Base-by-base conservation (phyloP, 2,888 invertebrate species). In the Apodemia duryi region DNA sequence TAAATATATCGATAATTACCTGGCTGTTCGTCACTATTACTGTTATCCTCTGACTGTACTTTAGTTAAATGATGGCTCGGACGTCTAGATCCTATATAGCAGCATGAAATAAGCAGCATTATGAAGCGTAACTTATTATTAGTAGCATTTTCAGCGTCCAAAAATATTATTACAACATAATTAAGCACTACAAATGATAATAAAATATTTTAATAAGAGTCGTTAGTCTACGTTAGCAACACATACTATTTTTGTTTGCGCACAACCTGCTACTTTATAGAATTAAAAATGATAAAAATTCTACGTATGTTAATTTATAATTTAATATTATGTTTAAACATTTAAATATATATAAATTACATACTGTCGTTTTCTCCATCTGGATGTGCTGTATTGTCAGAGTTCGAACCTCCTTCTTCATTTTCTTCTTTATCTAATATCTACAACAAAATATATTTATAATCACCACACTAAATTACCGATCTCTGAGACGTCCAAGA, bases 21-120 rank as follows among this genome's bases (percentile, higher is more conserved):
- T 78, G 78, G 77, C 73, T 83, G 94, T 71, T 95, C 95, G 72
- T 94, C 94, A 71, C 93, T 93, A 79, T 92, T 93, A 83, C 94
- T 94, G 79, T 94, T 95, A 72, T 95, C 95, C 76, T 94, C 94
- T 0, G 94, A 95, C 68, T 93, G 93, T 72, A 93, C 91, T 84
- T 94, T 95, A 72, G 93, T 86, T 76, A 93, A 84, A 82, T 91
- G 90, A 69, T 88, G 91, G 74, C 91, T 89, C 71, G 92, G 83
- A 73, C 92, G 82, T 76, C 93, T 89, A 84, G 84, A 79, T 85
- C 85, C 89, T 89, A 86, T 67, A 74, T 75, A 71, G 86, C 88
- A 82, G 88, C 88, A 75, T 87, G 86, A 75, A 86, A 85, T 79
- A 76, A 80, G 82, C 83, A 76, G 32, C 57, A 29, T 61, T 61